A percentile compares a stretch with the other conserved stretches of the same genome.
phyloP scores from a whole-genome alignment of 2,113 vertebrate genomes.

The Steatornis caripensis region DNA sequence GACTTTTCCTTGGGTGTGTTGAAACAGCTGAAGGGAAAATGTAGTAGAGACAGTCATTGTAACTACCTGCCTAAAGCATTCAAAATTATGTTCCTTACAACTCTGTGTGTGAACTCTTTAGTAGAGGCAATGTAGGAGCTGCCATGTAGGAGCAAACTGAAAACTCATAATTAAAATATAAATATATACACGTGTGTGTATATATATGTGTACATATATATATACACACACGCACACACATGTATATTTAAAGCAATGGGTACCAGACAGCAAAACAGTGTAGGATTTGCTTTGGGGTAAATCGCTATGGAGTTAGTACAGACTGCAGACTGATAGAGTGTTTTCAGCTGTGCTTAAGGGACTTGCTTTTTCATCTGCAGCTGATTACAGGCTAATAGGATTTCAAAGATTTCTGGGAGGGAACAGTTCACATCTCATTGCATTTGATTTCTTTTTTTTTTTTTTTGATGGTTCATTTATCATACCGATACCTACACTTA shows the following conservation, averaged over 20 bases:
- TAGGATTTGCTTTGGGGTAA: neutral
- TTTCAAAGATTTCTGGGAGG: constrained; percentile 56
- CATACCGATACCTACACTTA: neutral
- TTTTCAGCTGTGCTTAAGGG: constrained; percentile 3
- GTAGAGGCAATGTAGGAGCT: neutral
- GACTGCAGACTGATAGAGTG: neutral
- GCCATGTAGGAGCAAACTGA: neutral
- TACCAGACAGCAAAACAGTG: neutral
- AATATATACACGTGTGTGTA: neutral
- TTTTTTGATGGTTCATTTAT: neutral
- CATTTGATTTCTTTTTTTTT: neutral
- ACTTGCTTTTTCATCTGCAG: constrained; percentile 33
- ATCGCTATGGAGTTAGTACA: neutral
- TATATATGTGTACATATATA: neutral
- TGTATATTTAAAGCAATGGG: neutral
- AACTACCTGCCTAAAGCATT: neutral
- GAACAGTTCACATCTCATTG: constrained; percentile 27
- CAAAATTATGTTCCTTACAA: neutral
- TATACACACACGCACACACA: too few relatives aligned
- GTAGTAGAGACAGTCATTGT: neutral
- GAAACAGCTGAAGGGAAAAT: neutral
- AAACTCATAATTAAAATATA: constrained; percentile 7
- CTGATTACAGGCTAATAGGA: constrained; percentile 43
- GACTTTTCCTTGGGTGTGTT: neutral
- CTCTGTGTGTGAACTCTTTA: neutral